Percentiles rank a stretch among this genome's conserved stretches.
These are phyloP conservation scores for Hybognathus amarus DNA, from an alignment of 2,797 vertebrate species.

Conservation along the genomic window DNA sequence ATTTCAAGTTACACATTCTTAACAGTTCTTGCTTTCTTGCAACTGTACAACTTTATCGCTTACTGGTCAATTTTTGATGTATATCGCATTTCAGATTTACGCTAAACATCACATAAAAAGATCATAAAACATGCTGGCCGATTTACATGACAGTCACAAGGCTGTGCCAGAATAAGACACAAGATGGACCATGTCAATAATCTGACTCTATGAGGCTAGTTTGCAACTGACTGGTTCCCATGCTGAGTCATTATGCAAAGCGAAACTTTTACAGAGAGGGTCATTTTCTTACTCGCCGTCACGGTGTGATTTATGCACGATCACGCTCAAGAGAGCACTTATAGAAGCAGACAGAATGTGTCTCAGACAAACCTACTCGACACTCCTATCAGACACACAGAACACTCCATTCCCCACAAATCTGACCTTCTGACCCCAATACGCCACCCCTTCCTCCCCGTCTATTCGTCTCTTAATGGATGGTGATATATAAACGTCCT, in stretches of 20 bases:
- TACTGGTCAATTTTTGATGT: background rate
- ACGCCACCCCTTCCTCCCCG: slow-evolving; percentile 24
- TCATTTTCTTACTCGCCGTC: slow-evolving; percentile 10
- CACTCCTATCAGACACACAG: background rate
- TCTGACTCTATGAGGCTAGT: slow-evolving; percentile 7
- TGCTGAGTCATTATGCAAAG: slow-evolving; percentile 33
- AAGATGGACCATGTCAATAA: background rate
- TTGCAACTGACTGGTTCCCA: slow-evolving; percentile 17
- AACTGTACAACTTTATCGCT: background rate
- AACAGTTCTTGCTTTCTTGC: too few species aligned
- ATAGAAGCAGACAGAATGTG: slow-evolving; percentile 23
- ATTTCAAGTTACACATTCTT: too few species aligned
- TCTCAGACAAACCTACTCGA: slow-evolving; percentile 10
- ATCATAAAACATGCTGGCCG: background rate
- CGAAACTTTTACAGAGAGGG: slow-evolving; percentile 19
- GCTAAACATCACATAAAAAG: background rate
- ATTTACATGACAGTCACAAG: background rate
- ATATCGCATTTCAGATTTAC: background rate
- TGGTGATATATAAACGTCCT: slow-evolving; percentile 38
- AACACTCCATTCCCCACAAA: slow-evolving; percentile 58
- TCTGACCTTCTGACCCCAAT: slow-evolving; percentile 65
- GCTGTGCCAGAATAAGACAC: background rate
- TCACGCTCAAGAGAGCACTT: background rate
- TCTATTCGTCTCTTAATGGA: slow-evolving; percentile 42
- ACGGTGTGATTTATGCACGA: slow-evolving; percentile 5